Evolutionary conservation across 2,113 vertebrate species (phyloP), one percentile per base, ranked within the genome.

Genomic region (Oplegnathus fasciatus): DNA sequence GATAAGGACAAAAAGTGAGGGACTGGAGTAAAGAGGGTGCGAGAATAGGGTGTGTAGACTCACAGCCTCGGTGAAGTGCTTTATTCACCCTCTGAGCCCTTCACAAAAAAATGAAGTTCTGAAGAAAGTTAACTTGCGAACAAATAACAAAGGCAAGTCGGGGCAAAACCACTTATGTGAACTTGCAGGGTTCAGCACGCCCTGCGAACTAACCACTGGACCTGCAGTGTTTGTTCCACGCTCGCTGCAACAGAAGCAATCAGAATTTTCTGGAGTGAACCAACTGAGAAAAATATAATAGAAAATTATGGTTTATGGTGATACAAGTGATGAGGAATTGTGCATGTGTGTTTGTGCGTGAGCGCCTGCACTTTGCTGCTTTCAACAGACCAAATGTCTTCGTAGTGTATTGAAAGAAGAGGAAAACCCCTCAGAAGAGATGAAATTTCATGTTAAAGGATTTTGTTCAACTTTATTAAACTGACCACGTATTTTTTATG

Each of bases 91-190:
- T 69, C 58, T 62, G 26, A 86, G 37, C n/a, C 28, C 50, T 66
- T 66, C 32, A 7, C 22, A 42, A 34, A 65, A 78, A 68, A 75
- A 79, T 4, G 34, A 37, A 66, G 26, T 52, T 71, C 1, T 30
- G 20, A 72, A 28, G 20, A 77, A 88, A 89, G 88, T 77, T 78
- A 84, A 84, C 50, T 81, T 44, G n/a, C 66, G 80, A 61, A 84
- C 46, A 77, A 82, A 86, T 60, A 70, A 64, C 17, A 65, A 52
- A 75, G 37, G 22, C 18, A 54, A 55, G 52, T 26, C 34, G 18
- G 24, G 55, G 66, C 37, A 58, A 50, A 82, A 50, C 5, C 65
- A 75, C 50, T 86, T 67, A 54, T 22, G 13, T 62, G 78, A 80
- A 72, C 50, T 30, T n/a, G 14, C 14, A 58, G 66, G 48, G 48